Evolutionary conservation across 2,888 invertebrate genomes (phyloP), one percentile per base, ranked within the genome.

Genomic region (Amphipyra berbera): DNA sequence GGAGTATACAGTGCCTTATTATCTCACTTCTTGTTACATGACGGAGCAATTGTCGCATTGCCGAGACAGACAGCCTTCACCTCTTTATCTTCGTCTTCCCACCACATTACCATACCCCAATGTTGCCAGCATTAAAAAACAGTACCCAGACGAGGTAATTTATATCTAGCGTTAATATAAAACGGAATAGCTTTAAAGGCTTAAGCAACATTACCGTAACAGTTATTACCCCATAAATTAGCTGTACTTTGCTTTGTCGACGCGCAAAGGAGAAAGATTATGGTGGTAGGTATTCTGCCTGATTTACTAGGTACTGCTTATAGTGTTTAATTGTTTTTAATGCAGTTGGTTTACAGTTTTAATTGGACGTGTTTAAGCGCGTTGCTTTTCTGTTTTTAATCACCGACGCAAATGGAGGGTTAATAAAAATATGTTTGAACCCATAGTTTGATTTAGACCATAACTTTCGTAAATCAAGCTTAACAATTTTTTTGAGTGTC

Each of bases 201-300:
- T 80, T 81, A 79, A 81, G 65, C 58, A 76, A 80, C 83, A 81
- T 83, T 84, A 85, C 79, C 73, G 77, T 72, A 75, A 79, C 84
- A 82, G 84, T 87, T 86, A 87, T 88, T 86, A 76, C 86, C 77
- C 79, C 83, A 82, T 87, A 87, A 87, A 88, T 88, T 80, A 60
- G 60, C 64, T 68, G 74, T 82, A 71, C 77, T 83, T 81, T 72
- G 70, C 76, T 73, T 63, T 82, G 83, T 82, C 82, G 83, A 79
- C 77, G 75, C 78, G 76, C 61, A 27, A 50, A 53, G 44, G 59
- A 64, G 65, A 72, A 81, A 76, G 77, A 70, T 79, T 79, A 78
- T 73, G 65, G 47, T 49, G 67, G 64, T 75, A 75, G 80, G 81
- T 79, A 82, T 81, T 82, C 55, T 4, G 44, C 50, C 61, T 70